A percentile compares a stretch with the other conserved stretches of the same genome.
phyloP scores from a whole-genome alignment of 2,113 vertebrate genomes.

The Euleptes europaea region DNA sequence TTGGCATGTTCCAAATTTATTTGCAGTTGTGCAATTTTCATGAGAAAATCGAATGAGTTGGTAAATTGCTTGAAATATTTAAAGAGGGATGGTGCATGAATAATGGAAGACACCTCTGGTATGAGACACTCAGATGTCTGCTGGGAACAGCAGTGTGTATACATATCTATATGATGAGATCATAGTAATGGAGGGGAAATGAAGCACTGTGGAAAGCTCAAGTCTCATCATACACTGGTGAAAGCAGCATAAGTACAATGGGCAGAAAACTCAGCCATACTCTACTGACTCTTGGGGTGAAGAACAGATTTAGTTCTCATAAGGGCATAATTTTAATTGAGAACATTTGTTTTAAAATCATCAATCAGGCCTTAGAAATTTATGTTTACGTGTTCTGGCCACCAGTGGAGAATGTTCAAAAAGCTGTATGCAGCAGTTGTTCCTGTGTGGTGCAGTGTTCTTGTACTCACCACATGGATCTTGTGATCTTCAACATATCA shows the following conservation, averaged over 20 bases:
- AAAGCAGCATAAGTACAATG: neutral
- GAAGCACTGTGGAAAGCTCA: neutral
- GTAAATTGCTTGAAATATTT: slow-evolving; percentile 8
- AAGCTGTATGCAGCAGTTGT: neutral
- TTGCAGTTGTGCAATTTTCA: neutral
- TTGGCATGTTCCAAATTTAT: neutral
- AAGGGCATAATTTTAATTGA: neutral
- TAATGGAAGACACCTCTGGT: neutral
- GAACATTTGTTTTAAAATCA: neutral
- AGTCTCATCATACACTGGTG: neutral
- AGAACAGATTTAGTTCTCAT: neutral
- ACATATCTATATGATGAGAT: neutral
- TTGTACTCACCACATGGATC: neutral
- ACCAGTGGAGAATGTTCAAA: neutral
- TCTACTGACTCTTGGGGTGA: neutral
- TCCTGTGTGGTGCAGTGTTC: neutral
- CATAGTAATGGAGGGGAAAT: neutral
- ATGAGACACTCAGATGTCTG: neutral
- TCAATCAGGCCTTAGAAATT: neutral
- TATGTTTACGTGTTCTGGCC: neutral
- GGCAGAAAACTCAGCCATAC: neutral
- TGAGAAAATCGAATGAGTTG: neutral
- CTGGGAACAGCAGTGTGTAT: slow-evolving; percentile 11
- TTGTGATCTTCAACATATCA: neutral
- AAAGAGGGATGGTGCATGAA: neutral